Base-by-base conservation (phyloP, 1,140 invertebrate species). In the Drosophila pruinosa region DNA sequence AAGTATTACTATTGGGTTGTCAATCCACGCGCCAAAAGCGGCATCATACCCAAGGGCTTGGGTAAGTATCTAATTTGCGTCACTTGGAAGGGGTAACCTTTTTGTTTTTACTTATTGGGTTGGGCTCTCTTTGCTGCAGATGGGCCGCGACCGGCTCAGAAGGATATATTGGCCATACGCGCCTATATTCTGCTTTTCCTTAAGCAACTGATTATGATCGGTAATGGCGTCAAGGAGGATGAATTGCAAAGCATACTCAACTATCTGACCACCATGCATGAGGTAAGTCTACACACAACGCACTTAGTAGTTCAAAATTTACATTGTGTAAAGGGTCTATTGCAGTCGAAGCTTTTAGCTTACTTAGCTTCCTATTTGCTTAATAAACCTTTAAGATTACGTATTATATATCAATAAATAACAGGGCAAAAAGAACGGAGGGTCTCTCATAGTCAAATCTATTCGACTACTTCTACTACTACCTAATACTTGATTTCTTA, bases 1-100 rank as follows among this genome's bases (percentile, higher is more conserved):
- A 99, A 99, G 92, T 99, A 98, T 91, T 99, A 99, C 92, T 99
- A 99, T 91, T 99, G 98, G 98, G 97, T 99, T 10, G 96, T 97
- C 2, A 99, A 98, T 94, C 98, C 98, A 1, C 93, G 96, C 74
- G 94, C 97, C 31, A 98, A 98, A 91, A 99, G 97, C 92, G 98
- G 97, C 26, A 98, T 99, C 78, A 95, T 95, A 31, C 97, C 98
- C 3, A 99, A 99, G 92, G 98, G 97, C 89, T 92, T 97, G 59
- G 97, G 98, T 99, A 92, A 94, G 94, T 85, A 3, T 36, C 5
- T 8, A 12, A 4, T 4, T 7, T 15, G n/a, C 3, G 12, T 7
- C n/a, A n/a, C n/a, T n/a, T n/a, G n/a, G n/a, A n/a, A 7, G 10
- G 0, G 10, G 8, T 7, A 7, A 1, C 10, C n/a, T n/a, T 8